A percentile compares a stretch with the other conserved stretches of the same genome.
These are phyloP conservation scores for Heliconius eleuchia DNA, from an alignment of 1,140 invertebrate genomes.

Conservation along the genomic window DNA sequence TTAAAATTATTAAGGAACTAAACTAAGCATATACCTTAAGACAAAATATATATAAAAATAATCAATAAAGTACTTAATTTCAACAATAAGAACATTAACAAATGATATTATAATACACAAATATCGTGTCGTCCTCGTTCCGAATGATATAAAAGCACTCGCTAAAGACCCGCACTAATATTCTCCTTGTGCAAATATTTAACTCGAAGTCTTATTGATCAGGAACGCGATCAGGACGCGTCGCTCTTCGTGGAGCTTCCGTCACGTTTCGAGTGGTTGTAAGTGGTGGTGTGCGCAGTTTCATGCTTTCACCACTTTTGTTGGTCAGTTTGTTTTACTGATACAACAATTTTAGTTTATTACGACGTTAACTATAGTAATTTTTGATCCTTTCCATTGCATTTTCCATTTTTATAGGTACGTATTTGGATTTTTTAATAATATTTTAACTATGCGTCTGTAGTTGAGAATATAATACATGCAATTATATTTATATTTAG, in stretches of 20 bases:
- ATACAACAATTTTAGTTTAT: not conserved
- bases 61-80: too few species aligned
- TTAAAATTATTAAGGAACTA: too few species aligned
- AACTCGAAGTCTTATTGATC: constrained; percentile 71
- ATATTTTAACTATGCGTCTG: not conserved
- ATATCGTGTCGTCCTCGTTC: not conserved
- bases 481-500: constrained; percentile 23
- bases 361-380: not conserved
- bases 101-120: not conserved
- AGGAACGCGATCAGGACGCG: constrained; percentile 54
- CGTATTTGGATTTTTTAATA: too few species aligned
- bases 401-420: too few species aligned
- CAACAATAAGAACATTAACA: too few species aligned
- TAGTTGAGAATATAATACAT: not conserved
- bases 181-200: constrained; percentile 71
- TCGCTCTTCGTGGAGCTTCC: constrained; percentile 53
- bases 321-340: not conserved
- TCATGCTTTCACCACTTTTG: constrained; percentile 37
- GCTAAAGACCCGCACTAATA: constrained; percentile 15
- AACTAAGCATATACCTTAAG: too few species aligned
- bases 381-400: too few species aligned
- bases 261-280: constrained; percentile 69
- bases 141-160: not conserved
- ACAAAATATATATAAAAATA: too few species aligned
- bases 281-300: constrained; percentile 54